Conservation (phyloP, 1,140 invertebrate species). For the Panonychus citri region DNA sequence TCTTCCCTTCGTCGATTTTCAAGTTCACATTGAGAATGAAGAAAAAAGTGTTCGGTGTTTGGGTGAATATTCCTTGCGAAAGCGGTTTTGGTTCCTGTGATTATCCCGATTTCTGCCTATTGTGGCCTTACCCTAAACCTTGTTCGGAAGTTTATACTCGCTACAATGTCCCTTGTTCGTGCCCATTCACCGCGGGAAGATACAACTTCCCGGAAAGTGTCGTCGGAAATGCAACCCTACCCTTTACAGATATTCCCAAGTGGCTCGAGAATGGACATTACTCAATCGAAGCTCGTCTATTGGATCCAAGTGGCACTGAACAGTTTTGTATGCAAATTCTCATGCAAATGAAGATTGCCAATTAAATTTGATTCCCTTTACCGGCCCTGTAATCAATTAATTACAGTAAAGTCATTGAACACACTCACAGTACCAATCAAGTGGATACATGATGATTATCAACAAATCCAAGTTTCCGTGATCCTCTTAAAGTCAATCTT, state of each 20-base stretch:
- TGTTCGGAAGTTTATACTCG: background rate
- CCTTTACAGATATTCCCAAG: background rate
- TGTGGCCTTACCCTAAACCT: background rate
- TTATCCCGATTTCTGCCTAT: background rate
- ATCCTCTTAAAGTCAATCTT: no score
- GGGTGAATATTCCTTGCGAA: background rate
- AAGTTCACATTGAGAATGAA: background rate
- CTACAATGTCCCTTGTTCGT: background rate
- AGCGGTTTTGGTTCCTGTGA: background rate
- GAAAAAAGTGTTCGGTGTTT: background rate
- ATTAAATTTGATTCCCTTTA: no score
- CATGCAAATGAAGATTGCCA: no score
- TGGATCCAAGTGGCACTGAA: background rate
- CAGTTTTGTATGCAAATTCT: background rate
- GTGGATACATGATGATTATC: no score
- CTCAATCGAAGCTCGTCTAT: background rate
- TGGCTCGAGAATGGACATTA: background rate
- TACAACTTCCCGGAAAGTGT: background rate
- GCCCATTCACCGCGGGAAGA: background rate
- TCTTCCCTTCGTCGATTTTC: background rate
- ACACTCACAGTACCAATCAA: no score
- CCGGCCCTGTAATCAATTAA: no score
- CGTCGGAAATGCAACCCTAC: background rate
- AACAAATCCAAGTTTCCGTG: no score
- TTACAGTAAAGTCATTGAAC: no score